A percentile compares a stretch with the other conserved stretches of the same genome.
Conservation (phyloP, 1,140 invertebrate genomes). For the Trichonephila clavata region DNA sequence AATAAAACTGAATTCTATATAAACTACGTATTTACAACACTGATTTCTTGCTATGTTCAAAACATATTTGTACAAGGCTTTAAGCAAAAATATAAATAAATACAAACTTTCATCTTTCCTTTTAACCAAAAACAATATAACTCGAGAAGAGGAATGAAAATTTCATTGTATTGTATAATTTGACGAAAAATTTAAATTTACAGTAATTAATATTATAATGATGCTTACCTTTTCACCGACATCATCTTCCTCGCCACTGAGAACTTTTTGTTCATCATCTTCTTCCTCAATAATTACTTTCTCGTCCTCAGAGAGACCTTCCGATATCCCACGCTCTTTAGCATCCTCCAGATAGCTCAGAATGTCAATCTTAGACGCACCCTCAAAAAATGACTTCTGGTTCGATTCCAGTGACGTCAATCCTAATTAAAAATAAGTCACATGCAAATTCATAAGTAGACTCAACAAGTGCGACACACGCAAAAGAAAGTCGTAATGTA, state of each 20-base stretch:
- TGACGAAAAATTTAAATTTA: too few species aligned
- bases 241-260: slow-evolving; percentile 66
- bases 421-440: slow-evolving; percentile 42
- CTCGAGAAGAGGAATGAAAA: too few species aligned
- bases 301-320: slow-evolving; percentile 76
- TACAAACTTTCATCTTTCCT: too few species aligned
- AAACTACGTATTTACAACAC: too few species aligned
- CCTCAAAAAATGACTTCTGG: slow-evolving; percentile 88
- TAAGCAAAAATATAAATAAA: too few species aligned
- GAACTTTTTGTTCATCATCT: slow-evolving; percentile 55
- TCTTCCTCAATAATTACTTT: slow-evolving; percentile 74
- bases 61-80: too few species aligned
- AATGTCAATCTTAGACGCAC: slow-evolving; percentile 93
- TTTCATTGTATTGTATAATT: too few species aligned
- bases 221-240: slow-evolving; percentile 57
- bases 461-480: not conserved
- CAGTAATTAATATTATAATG: too few species aligned
- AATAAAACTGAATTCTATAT: too few species aligned
- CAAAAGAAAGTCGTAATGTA: too few species aligned
- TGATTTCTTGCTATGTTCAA: too few species aligned
- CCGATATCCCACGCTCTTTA: slow-evolving; percentile 84
- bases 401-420: slow-evolving; percentile 76
- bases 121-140: too few species aligned
- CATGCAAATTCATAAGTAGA: not conserved
- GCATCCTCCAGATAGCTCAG: slow-evolving; percentile 92